Base-by-base conservation (phyloP, 2,888 invertebrate genomes). In the Acanthacorydalis orientalis region DNA sequence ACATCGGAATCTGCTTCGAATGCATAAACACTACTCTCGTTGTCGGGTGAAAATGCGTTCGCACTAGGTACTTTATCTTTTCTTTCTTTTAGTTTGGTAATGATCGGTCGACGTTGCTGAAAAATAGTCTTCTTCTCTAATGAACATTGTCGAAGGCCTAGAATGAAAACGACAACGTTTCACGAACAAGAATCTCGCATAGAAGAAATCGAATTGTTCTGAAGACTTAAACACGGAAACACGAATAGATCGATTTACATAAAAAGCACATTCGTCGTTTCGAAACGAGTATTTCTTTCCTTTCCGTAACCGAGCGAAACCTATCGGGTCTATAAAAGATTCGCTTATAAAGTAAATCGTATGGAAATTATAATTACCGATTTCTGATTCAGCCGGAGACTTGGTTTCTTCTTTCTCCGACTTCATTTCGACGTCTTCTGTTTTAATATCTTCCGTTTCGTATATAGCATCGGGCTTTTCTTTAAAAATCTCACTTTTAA, bases 11-110 rank as follows among this genome's bases (percentile, higher is more conserved):
- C 79, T 51, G 77, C 78, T 53, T 80, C 79, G 58, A 82, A 82
- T 2, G 81, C 81, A 56, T 82, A 81, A 12, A 81, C 75, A 49
- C 80, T 80, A 50, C 77, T 77, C 58, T 80, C 80, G 56, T 80
- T 79, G 53, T 77, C 77, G 1, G 75, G 76, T 0, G 78, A 78
- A 60, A 80, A 80, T 0, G 80, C 79, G 55, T 67, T 74, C 4
- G 69, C 64, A 54, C 68, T 73, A 1, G 68, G 68, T 23, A 62
- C 57, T 4, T 60, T 51, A 31, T 59, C 59, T 48, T 63, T 67
- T 43, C 70, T 67, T 51, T 72, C 67, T 52, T 74, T 78, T 7
- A 69, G 67, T 52, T 68, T 70, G 42, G 75, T 72, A 46, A 77
- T 71, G 48, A 78, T 77, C 31, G 72, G 64, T 53, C 73, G 71